Evolutionary conservation across 2,113 vertebrate species (phyloP).

Genomic region (Rhinogobius similis): DNA sequence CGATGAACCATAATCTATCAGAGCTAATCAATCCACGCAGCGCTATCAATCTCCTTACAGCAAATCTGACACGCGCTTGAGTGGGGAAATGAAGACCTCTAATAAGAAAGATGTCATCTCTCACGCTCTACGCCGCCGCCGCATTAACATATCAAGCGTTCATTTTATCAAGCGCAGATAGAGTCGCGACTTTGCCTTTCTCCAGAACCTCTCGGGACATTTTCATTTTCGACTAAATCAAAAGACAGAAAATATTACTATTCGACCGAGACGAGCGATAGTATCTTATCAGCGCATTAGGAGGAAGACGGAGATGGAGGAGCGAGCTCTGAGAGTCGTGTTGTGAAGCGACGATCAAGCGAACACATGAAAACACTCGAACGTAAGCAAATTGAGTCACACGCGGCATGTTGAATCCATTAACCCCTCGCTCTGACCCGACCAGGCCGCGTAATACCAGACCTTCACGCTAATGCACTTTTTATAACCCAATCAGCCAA

Average conservation of each 20-base stretch:
- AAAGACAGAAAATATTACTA: slow-evolving; percentile 69
- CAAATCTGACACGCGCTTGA: slow-evolving; percentile 37
- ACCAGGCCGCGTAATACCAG: slow-evolving; percentile 72
- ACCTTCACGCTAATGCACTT: slow-evolving; percentile 87
- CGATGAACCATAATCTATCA: slow-evolving; percentile 40
- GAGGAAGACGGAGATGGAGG: slow-evolving; percentile 23
- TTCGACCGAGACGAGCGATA: slow-evolving; percentile 64
- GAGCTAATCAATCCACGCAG: slow-evolving; percentile 38
- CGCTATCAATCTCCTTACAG: slow-evolving; percentile 35
- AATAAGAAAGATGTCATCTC: slow-evolving; percentile 56
- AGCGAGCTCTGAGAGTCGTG: slow-evolving; percentile 1
- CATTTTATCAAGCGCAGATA: slow-evolving; percentile 72
- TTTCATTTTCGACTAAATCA: slow-evolving; percentile 75
- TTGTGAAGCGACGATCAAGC: slow-evolving; percentile 28
- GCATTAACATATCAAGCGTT: slow-evolving; percentile 70
- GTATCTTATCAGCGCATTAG: slow-evolving; percentile 65
- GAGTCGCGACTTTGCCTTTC: slow-evolving; percentile 17
- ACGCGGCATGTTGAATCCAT: slow-evolving; percentile 81
- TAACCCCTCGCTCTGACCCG: slow-evolving; percentile 79
- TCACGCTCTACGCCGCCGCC: slow-evolving; percentile 46
- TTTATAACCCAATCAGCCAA: slow-evolving; percentile 86
- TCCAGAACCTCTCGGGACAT: slow-evolving; percentile 55
- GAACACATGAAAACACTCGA: slow-evolving; percentile 27
- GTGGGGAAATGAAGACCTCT: slow-evolving; percentile 52
- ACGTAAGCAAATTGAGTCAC: slow-evolving; percentile 55